A percentile compares a stretch with the other conserved stretches of the same genome.
Conservation (phyloP, 2,797 vertebrate species). For the Champsocephalus gunnari region DNA sequence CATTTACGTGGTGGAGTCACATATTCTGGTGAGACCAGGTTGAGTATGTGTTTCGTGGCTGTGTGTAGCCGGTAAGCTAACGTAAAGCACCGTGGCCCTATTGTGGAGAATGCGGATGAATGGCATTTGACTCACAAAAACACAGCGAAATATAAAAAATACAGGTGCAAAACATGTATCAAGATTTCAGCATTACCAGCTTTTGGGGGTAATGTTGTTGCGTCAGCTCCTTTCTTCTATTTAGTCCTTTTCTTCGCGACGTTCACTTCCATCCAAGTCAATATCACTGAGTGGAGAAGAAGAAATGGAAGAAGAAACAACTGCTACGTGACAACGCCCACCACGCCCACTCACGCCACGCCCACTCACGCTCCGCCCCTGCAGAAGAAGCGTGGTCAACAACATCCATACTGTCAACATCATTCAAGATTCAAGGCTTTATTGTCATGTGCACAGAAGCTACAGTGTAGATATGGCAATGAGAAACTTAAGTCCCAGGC, state of each 20-base stretch:
- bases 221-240: constrained; percentile 33
- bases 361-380: constrained; percentile 55
- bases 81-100: constrained; percentile 55
- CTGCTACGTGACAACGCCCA: constrained; percentile 17
- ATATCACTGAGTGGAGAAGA: constrained; percentile 17
- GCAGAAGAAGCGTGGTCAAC: constrained; percentile 18
- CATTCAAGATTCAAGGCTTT: no score
- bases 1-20: no score
- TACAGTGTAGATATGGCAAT: no score
- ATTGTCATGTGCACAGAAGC: no score
- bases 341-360: constrained; percentile 58
- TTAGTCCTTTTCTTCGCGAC: constrained; percentile 25
- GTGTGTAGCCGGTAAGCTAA: not conserved
- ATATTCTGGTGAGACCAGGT: no score
- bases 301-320: constrained; percentile 28
- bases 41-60: not conserved
- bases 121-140: not conserved
- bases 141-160: not conserved
- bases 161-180: accelerated
- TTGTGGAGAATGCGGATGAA: constrained; percentile 56
- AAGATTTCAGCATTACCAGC: constrained; percentile 62
- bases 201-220: constrained; percentile 21
- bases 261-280: constrained; percentile 56
- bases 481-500: no score
- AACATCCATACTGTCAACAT: not conserved